phyloP scores from a whole-genome alignment of 2,113 vertebrate genomes.

The Thoracochromis brauschi region DNA sequence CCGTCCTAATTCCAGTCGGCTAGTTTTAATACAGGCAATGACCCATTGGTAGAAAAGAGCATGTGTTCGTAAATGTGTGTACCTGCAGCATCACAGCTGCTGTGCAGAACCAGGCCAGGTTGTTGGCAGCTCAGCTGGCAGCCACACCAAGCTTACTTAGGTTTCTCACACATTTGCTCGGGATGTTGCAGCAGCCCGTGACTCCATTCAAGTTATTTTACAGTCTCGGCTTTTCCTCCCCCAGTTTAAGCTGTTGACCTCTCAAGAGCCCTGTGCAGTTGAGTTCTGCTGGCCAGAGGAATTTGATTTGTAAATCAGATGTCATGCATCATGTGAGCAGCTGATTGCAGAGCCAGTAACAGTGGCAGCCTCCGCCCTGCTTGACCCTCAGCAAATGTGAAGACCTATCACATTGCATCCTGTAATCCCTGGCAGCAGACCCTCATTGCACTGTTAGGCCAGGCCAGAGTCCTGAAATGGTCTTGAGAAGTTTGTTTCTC shows the following conservation, averaged over 20 bases:
- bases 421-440: constrained; percentile 47
- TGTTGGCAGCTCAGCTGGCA: constrained; percentile 53
- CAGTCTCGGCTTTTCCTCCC: neutral
- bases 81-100: constrained; percentile 47
- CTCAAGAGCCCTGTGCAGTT: neutral
- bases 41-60: neutral
- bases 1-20: neutral
- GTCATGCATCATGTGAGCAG: constrained; percentile 2
- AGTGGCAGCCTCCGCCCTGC: constrained; percentile 25
- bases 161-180: constrained; percentile 61
- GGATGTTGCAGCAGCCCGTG: constrained; percentile 28
- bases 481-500: neutral
- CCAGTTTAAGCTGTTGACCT: neutral
- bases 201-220: constrained; percentile 33
- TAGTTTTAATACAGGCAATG: neutral
- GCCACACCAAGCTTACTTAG: constrained; percentile 16
- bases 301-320: constrained; percentile 14
- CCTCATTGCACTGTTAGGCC: neutral
- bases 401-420: constrained; percentile 56
- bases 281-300: neutral
- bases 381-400: constrained; percentile 52
- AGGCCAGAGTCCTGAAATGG: neutral
- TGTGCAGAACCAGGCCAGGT: constrained; percentile 19
- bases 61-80: neutral
- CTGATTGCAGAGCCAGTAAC: neutral